These are phyloP conservation scores for Matsumurasca onukii DNA, from an alignment of 1,140 invertebrate genomes.

Conservation along the genomic window DNA sequence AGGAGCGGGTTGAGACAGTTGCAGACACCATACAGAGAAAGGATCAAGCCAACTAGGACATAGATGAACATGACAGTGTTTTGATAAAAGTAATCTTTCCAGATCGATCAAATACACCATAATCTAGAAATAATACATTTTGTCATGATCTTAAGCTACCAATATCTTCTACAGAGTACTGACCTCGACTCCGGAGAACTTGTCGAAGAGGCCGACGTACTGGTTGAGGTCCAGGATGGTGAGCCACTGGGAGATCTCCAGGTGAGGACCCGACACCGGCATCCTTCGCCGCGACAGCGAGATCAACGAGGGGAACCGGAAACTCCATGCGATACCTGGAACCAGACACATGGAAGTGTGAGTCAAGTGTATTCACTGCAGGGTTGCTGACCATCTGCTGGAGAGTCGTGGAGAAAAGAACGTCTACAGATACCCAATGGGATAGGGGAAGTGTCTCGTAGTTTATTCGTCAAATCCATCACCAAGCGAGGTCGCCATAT, in stretches of 20 bases:
- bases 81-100: too few relatives aligned
- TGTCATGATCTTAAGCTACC: too few relatives aligned
- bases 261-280: conserved; percentile 44
- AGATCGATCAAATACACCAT: too few relatives aligned
- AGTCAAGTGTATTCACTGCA: too few relatives aligned
- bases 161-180: too few relatives aligned
- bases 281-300: conserved; percentile 24
- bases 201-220: conserved; percentile 49
- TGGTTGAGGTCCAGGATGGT: conserved; percentile 49
- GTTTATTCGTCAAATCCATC: background rate
- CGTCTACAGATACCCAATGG: background rate
- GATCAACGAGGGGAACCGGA: conserved; percentile 48
- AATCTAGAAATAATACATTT: too few relatives aligned
- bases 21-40: too few relatives aligned
- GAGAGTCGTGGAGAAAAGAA: background rate
- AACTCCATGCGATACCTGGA: conserved; percentile 51
- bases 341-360: background rate
- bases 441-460: background rate
- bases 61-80: too few relatives aligned
- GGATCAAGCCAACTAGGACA: too few relatives aligned
- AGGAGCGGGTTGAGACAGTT: too few relatives aligned
- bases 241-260: conserved; percentile 50
- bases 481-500: background rate
- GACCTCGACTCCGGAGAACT: conserved; percentile 55
- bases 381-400: too few relatives aligned